phyloP scores from a whole-genome alignment of 2,888 invertebrate species.

The Achlya flavicornis region DNA sequence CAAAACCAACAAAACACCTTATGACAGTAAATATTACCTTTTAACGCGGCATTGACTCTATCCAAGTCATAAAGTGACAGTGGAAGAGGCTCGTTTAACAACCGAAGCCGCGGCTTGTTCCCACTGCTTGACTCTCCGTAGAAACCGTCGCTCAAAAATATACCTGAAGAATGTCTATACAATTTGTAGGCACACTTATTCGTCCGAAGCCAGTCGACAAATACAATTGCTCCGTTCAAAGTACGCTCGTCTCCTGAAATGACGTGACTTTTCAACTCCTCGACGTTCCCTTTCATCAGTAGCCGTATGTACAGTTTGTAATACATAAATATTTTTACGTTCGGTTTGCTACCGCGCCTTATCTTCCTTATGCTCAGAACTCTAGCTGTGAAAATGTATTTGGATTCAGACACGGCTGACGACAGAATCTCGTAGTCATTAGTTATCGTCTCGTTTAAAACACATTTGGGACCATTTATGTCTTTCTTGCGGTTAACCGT shows the following conservation, averaged over 20 bases:
- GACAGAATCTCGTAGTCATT: conserved; percentile 83
- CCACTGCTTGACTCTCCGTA: conserved; percentile 60
- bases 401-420: conserved; percentile 81
- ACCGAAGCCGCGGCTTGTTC: conserved; percentile 66
- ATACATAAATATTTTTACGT: conserved; percentile 72
- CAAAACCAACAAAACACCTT: conserved; percentile 48
- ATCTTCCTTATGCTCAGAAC: conserved; percentile 79
- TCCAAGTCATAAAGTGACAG: conserved; percentile 80
- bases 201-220: conserved; percentile 76
- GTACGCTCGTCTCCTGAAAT: conserved; percentile 69
- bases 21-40: conserved; percentile 78
- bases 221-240: conserved; percentile 77
- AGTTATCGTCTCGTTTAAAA: conserved; percentile 82
- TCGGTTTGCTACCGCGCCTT: conserved; percentile 68
- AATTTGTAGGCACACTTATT: conserved; percentile 78
- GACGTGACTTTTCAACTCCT: conserved; percentile 70
- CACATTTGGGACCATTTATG: conserved; percentile 76
- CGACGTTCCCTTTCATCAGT: conserved; percentile 76
- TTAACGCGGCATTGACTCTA: conserved; percentile 80
- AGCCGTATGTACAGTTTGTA: conserved; percentile 75
- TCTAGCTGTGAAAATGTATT: conserved; percentile 80
- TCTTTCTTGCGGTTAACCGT: conserved; percentile 73
- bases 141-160: conserved; percentile 79
- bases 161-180: conserved; percentile 78
- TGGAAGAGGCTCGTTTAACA: conserved; percentile 79